Base-by-base conservation (phyloP, 2,113 vertebrate genomes). In the Solenodon paradoxus region DNA sequence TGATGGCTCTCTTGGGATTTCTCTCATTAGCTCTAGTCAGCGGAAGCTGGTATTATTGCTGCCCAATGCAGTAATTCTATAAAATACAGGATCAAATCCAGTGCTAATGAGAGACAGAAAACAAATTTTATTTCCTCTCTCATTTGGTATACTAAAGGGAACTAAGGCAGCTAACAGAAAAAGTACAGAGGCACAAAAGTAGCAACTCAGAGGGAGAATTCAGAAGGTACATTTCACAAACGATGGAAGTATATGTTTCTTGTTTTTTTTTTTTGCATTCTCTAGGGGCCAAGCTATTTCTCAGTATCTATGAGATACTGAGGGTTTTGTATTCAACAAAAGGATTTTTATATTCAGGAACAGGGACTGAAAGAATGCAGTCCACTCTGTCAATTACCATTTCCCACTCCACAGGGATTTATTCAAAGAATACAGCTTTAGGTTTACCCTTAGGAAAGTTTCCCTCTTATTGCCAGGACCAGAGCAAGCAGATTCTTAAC, bases 341-440 rank as follows among this genome's bases (percentile, higher is more conserved):
- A 40, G 84, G 85, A 91, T 94, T 53, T 94, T 10, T 72, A 42
- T 78, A 47, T 64, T 94, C 51, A 81, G 45, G 55, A 71, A 78
- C 17, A 72, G 15, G 28, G 11, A 35, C 26, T 51, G 55, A 95
- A 92, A 86, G 63, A 86, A 92, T 1, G 12, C 24, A 77, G 59
- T 93, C 69, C 88, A 20, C 10, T 47, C 77, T 94, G 86, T 47
- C 94, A 93, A 92, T 96, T 93, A 96, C 32, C 5, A 7, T 47
- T 49, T 4, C 30, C 22, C 3, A 32, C 5, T 90, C 86, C 68
- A 57, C 11, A 80, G 80, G 55, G 96, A 87, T 49, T 77, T 87
- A 82, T 49, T 87, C 59, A 57, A 92, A 87, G 57, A 92, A 24
- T 26, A 94, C 42, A 84, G 69, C 59, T 89, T 82, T 8, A 0